phyloP scores from a whole-genome alignment of 1,140 invertebrate genomes.

The Doryteuthis pealeii region DNA sequence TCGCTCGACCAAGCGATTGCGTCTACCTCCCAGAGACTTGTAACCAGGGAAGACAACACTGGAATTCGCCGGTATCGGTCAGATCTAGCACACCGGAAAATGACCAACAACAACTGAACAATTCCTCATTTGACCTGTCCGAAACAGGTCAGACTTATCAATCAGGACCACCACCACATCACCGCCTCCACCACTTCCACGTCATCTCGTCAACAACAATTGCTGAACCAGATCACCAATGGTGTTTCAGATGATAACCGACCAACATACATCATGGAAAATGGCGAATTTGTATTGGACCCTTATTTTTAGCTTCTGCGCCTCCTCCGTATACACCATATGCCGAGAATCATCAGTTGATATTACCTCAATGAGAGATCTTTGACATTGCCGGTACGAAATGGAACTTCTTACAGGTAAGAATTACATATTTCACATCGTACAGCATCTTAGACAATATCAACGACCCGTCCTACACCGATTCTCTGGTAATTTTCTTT shows the following conservation, averaged over 20 bases:
- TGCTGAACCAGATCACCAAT: too few species aligned
- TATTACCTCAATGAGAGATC: background rate
- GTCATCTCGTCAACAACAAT: background rate
- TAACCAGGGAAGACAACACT: background rate
- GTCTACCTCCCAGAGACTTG: background rate
- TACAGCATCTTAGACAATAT: too few species aligned
- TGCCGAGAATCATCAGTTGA: background rate
- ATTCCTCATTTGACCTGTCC: background rate
- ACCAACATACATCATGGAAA: background rate
- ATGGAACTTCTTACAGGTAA: constrained; percentile 24
- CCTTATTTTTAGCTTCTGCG: background rate
- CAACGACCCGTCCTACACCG: too few species aligned
- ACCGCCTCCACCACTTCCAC: background rate
- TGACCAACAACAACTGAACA: background rate
- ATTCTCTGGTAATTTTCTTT: too few species aligned
- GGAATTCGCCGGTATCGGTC: background rate
- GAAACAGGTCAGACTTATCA: background rate
- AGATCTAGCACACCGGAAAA: background rate
- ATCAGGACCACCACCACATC: background rate
- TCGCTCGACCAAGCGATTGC: background rate
- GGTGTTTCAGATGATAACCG: background rate
- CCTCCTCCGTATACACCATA: background rate
- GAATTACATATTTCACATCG: background rate
- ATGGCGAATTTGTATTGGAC: background rate
- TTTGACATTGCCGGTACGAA: background rate